Evolutionary conservation across 1,140 invertebrate species (phyloP).

Genomic region (Nasonia vitripennis): DNA sequence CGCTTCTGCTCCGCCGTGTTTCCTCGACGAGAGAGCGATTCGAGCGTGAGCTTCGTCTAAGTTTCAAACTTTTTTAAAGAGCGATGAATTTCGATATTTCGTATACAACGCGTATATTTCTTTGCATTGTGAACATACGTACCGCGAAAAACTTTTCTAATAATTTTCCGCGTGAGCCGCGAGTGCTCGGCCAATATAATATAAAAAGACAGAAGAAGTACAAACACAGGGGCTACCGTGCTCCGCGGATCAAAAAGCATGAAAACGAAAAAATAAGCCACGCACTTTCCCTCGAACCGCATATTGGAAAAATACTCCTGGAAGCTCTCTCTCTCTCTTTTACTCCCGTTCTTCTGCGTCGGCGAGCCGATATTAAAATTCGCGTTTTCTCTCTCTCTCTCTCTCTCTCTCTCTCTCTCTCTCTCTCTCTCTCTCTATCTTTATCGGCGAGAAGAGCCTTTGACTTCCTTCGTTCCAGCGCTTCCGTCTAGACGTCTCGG

Average conservation of each 20-base stretch:
- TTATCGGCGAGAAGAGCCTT: constrained; percentile 34
- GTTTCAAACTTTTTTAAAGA: background rate
- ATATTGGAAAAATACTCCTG: constrained; percentile 50
- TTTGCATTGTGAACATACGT: too few species aligned
- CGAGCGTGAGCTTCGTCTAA: too few species aligned
- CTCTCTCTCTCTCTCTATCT: constrained; percentile 11
- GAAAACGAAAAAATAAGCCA: constrained; percentile 1
- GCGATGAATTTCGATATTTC: background rate
- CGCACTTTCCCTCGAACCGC: constrained; percentile 25
- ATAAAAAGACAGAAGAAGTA: constrained; percentile 32
- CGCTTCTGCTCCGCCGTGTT: background rate
- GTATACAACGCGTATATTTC: background rate
- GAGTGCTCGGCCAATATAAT: constrained; percentile 31
- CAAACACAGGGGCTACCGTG: background rate
- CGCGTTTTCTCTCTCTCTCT: constrained; percentile 35
- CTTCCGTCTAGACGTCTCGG: constrained; percentile 52
- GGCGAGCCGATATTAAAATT: constrained; percentile 61
- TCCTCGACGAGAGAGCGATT: background rate
- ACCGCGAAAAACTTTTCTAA: constrained; percentile 14
- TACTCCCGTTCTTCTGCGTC: background rate
- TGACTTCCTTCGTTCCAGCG: constrained; percentile 30
- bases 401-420: constrained; percentile 45
- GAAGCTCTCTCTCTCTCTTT: constrained; percentile 30
- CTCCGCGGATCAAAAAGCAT: constrained; percentile 1
- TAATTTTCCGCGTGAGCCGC: background rate